Percentiles rank a stretch among this genome's conserved stretches.
phyloP scores from a whole-genome alignment of 2,113 vertebrate genomes.

The Peromyscus californicus region DNA sequence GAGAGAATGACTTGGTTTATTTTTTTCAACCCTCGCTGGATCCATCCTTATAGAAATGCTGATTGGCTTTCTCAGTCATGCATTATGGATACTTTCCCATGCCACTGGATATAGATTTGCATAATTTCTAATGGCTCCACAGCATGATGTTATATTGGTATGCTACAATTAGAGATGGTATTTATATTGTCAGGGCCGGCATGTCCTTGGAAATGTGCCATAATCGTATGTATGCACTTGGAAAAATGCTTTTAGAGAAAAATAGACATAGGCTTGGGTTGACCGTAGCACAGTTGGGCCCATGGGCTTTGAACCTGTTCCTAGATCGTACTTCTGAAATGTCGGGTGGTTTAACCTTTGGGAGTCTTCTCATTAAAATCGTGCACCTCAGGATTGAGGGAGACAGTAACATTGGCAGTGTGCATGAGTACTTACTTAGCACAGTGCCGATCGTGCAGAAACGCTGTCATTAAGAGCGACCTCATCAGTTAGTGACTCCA shows the following conservation, averaged over 20 bases:
- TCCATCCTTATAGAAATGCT: slow-evolving; percentile 45
- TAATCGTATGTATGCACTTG: not conserved
- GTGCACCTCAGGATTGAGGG: not conserved
- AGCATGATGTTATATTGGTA: slow-evolving; percentile 43
- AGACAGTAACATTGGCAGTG: not conserved
- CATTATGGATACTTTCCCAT: slow-evolving; percentile 42
- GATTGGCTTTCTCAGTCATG: slow-evolving; percentile 51
- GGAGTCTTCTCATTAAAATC: slow-evolving; percentile 50
- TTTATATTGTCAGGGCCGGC: slow-evolving; percentile 37
- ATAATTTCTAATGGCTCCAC: slow-evolving; percentile 47
- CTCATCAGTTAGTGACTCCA: not conserved
- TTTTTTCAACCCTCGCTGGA: not conserved
- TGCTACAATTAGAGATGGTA: slow-evolving; percentile 31
- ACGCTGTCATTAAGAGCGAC: not conserved
- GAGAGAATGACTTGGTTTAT: not conserved
- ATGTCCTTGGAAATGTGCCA: slow-evolving; percentile 25
- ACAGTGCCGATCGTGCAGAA: not conserved
- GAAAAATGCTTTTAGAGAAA: not conserved
- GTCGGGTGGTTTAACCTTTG: slow-evolving; percentile 3
- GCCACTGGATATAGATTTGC: slow-evolving; percentile 39
- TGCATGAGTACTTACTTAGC: not conserved
- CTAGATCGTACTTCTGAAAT: slow-evolving; percentile 44
- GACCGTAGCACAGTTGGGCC: not conserved
- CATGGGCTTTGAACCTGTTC: slow-evolving; percentile 24
- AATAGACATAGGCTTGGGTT: not conserved